Base-by-base conservation (phyloP, 1,140 invertebrate genomes). In the Scylla paramamosain region DNA sequence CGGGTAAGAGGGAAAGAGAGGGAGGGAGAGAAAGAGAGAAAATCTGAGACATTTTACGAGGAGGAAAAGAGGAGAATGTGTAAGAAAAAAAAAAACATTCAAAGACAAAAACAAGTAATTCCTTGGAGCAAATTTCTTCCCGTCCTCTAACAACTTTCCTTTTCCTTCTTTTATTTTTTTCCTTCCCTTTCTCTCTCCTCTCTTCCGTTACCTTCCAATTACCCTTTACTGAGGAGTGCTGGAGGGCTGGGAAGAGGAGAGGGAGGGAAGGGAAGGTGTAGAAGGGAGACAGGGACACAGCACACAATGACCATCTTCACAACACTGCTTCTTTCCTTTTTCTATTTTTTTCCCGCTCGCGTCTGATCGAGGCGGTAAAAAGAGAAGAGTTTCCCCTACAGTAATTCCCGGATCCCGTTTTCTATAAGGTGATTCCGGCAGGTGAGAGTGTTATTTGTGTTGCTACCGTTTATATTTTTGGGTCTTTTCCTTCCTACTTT, bases 401-500 rank as follows among this genome's bases (percentile, higher is more conserved):
- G 52, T 59, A 59, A 59, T 59, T 59, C 16, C 52, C 16, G 10
- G 52, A 4, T 20, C 52, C 16, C 52, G 52, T 59, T 59, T 59
- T 59, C 52, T 59, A n/a, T 77, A 20, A 20, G n/a, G n/a, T 77
- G n/a, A 77, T 77, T 77, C n/a, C 8, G 20, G 67, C 59, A 77
- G 25, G n/a, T 77, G 67, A 7, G 52, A 7, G 20, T 77, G 67
- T 77, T 59, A 20, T 59, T 77, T 77, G 67, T n/a, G 10, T 25
- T 67, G 67, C 52, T n/a, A n/a, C 67, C n/a, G 67, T n/a, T 25
- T 77, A 77, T 77, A n/a, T 77, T 77, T 77, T 77, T 77, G 52
- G 16, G 2, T 59, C 52, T 59, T 59, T 59, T 59, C 0, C 16
- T 59, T 8, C 52, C 52, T 20, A 14, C 10, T 59, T 59, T 59